Percentiles rank a stretch among this genome's conserved stretches.
phyloP scores from a whole-genome alignment of 2,113 vertebrate species.

The Pangasianodon gigas region DNA sequence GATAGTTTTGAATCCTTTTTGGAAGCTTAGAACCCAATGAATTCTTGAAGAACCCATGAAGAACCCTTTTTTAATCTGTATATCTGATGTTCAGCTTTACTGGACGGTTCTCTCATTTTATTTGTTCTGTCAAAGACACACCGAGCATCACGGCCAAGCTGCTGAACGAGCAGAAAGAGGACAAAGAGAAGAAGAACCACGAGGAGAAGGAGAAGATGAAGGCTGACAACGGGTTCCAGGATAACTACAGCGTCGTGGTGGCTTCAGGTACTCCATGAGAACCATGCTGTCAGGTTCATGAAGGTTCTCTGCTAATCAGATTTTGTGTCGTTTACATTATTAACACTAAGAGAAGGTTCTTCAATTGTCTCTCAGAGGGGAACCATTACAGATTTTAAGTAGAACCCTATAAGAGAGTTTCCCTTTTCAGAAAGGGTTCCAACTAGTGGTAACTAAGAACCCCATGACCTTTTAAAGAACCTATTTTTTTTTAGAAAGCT shows the following conservation, averaged over 20 bases:
- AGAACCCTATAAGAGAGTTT: not conserved
- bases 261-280: constrained; percentile 83
- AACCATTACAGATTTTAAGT: not conserved
- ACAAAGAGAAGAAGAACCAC: constrained; percentile 99
- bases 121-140: constrained; percentile 77
- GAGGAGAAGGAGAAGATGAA: constrained; percentile 99
- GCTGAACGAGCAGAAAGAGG: constrained; percentile 97
- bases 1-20: not conserved
- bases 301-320: not conserved
- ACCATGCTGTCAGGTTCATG: not conserved
- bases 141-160: constrained; percentile 98
- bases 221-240: constrained; percentile 95
- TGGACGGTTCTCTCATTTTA: not conserved
- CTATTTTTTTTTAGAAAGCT: not conserved
- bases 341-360: not conserved
- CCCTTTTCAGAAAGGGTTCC: not conserved
- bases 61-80: not conserved
- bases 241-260: constrained; percentile 98
- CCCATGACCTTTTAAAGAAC: not conserved
- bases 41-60: not conserved
- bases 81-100: not conserved
- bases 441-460: not conserved
- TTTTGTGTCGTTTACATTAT: not conserved
- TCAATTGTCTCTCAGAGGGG: not conserved
- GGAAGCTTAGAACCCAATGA: not conserved